Conservation (phyloP, 2,888 invertebrate species). For the Horisme vitalbata region DNA sequence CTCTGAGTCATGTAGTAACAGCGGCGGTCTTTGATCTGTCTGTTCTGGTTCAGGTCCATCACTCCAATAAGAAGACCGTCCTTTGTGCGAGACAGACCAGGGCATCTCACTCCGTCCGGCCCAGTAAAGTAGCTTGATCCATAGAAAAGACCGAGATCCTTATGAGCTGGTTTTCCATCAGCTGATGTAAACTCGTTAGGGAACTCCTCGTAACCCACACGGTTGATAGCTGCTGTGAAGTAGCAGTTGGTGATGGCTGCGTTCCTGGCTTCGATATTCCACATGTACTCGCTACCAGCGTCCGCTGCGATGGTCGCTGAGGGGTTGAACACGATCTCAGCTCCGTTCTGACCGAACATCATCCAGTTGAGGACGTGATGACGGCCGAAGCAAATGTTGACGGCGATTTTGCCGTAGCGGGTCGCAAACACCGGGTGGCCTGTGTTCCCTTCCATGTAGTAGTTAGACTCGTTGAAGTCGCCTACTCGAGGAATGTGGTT, state of each 20-base stretch:
- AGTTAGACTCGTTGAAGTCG: slow-evolving; percentile 99
- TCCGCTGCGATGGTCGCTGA: slow-evolving; percentile 93
- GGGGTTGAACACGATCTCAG: slow-evolving; percentile 99
- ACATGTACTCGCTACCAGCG: slow-evolving; percentile 93
- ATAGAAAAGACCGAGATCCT: slow-evolving; percentile 96
- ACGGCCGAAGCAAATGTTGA: slow-evolving; percentile 98
- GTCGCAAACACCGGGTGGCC: slow-evolving; percentile 98
- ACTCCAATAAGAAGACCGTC: slow-evolving; percentile 96
- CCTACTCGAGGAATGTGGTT: slow-evolving; percentile 99
- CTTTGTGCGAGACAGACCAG: slow-evolving; percentile 89
- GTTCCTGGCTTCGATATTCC: slow-evolving; percentile 97
- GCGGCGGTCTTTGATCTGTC: slow-evolving; percentile 97
- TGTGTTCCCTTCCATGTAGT: slow-evolving; percentile 97
- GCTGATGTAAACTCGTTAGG: slow-evolving; percentile 81
- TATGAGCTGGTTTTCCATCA: slow-evolving; percentile 90
- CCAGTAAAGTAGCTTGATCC: slow-evolving; percentile 97
- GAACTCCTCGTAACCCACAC: slow-evolving; percentile 95
- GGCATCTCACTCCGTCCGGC: slow-evolving; percentile 96
- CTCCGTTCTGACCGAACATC: slow-evolving; percentile 98
- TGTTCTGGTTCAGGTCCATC: slow-evolving; percentile 95
- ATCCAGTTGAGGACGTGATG: slow-evolving; percentile 99
- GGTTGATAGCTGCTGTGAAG: slow-evolving; percentile 96
- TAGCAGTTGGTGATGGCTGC: slow-evolving; percentile 99
- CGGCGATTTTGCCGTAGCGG: slow-evolving; percentile 93
- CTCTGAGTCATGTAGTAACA: slow-evolving; percentile 98